Conservation (phyloP, 2,113 vertebrate genomes). For the Takifugu flavidus region DNA sequence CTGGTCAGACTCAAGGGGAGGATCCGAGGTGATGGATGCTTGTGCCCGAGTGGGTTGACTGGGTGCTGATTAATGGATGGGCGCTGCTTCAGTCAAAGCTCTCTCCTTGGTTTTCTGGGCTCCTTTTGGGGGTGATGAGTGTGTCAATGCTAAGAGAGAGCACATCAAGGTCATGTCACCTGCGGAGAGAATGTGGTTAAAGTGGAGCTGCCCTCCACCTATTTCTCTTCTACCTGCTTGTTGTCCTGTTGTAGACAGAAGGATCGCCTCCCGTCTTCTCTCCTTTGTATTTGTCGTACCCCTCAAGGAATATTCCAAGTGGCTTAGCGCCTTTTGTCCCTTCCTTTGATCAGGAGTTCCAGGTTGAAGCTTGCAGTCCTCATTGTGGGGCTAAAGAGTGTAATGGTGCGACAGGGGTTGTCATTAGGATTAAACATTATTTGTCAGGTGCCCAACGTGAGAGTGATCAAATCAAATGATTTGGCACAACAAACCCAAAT, state of each 20-base stretch:
- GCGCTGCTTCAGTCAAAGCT: slow-evolving; percentile 30
- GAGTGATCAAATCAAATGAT: too few species aligned
- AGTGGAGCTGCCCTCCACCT: slow-evolving; percentile 4
- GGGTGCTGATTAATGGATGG: slow-evolving; percentile 65
- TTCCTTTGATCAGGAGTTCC: too few species aligned
- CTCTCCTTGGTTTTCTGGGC: slow-evolving; percentile 22
- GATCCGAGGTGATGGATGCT: slow-evolving; percentile 47
- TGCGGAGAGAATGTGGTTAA: not conserved
- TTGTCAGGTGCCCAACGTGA: too few species aligned
- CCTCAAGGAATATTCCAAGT: too few species aligned
- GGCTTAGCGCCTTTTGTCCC: too few species aligned
- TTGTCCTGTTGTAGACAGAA: not conserved
- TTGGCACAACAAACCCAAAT: too few species aligned
- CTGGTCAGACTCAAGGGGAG: slow-evolving; percentile 9
- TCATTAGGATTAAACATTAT: too few species aligned
- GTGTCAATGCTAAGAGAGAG: slow-evolving; percentile 2
- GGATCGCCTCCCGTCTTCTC: too few species aligned
- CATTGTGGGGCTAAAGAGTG: too few species aligned
- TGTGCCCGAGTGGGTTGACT: slow-evolving; percentile 43
- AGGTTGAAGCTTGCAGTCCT: too few species aligned
- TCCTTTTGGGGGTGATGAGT: slow-evolving; percentile 10
- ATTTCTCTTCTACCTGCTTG: not conserved
- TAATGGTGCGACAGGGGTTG: too few species aligned
- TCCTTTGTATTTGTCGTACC: too few species aligned
- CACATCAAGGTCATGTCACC: slow-evolving; percentile 10